Percentiles rank a stretch among this genome's conserved stretches.
These are phyloP conservation scores for Theristus sp. DNA, from an alignment of 2,888 invertebrate genomes.

Conservation along the genomic window DNA sequence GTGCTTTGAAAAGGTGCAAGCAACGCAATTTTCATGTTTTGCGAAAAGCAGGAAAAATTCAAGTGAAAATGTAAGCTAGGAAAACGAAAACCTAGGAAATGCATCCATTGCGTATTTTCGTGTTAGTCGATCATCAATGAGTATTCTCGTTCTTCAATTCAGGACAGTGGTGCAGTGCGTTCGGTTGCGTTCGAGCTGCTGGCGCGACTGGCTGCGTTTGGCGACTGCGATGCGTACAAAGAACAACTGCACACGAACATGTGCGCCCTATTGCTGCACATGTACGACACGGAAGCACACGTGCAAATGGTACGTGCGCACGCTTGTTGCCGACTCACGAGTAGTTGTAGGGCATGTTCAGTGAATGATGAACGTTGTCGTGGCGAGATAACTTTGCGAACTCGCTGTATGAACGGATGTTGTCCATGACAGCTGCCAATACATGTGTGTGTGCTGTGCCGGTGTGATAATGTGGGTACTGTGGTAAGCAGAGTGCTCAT, in stretches of 20 bases:
- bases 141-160: slow-evolving; percentile 3
- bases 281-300: slow-evolving; percentile 55
- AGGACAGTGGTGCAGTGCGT: slow-evolving; percentile 47
- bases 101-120: not conserved
- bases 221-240: slow-evolving; percentile 44
- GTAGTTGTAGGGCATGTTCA: too few relatives aligned
- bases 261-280: slow-evolving; percentile 58
- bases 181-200: slow-evolving; percentile 59
- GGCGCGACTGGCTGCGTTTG: slow-evolving; percentile 49
- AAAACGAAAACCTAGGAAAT: not conserved
- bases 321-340: not conserved
- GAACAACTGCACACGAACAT: slow-evolving; percentile 63
- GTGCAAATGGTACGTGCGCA: slow-evolving; percentile 39
- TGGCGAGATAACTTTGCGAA: too few relatives aligned
- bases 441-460: too few relatives aligned
- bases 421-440: too few relatives aligned
- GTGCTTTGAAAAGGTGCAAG: slow-evolving; percentile 63
- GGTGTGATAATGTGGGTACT: too few relatives aligned
- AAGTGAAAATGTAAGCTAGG: not conserved
- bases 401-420: too few relatives aligned
- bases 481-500: too few relatives aligned
- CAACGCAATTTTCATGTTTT: not conserved
- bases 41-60: not conserved
- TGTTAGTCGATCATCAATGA: not conserved
- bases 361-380: too few relatives aligned